A percentile compares a stretch with the other conserved stretches of the same genome.
phyloP scores from a whole-genome alignment of 2,797 vertebrate species.

The Luscinia megarhynchos region DNA sequence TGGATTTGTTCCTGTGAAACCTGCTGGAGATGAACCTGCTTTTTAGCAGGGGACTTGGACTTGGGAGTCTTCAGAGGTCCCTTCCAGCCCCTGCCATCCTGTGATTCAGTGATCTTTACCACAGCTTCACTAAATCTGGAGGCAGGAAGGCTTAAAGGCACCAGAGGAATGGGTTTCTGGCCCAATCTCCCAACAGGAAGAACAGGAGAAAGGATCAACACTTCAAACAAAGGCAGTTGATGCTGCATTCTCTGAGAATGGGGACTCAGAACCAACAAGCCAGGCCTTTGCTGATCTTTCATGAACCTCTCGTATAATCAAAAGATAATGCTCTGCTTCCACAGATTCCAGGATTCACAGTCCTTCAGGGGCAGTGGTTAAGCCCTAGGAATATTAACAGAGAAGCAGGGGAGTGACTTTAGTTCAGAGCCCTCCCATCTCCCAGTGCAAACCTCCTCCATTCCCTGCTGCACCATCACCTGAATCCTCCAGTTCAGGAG shows the following conservation, averaged over 20 bases:
- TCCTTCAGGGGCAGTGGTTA: not conserved
- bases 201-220: not conserved
- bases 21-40: not conserved
- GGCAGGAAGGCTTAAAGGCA: not conserved
- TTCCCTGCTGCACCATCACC: not conserved
- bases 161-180: not conserved
- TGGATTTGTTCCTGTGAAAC: not conserved
- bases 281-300: not conserved
- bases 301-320: not conserved
- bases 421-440: not conserved
- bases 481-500: rapidly evolving
- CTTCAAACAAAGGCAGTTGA: not conserved
- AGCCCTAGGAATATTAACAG: not conserved
- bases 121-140: not conserved
- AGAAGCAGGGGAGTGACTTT: rapidly evolving
- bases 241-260: not conserved
- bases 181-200: not conserved
- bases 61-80: not conserved
- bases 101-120: not conserved
- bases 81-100: not conserved
- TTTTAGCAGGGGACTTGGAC: not conserved
- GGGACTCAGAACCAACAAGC: not conserved
- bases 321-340: not conserved
- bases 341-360: not conserved
- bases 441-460: not conserved